Evolutionary conservation across 1,140 invertebrate genomes (phyloP).

Genomic region (Listronotus bonariensis): DNA sequence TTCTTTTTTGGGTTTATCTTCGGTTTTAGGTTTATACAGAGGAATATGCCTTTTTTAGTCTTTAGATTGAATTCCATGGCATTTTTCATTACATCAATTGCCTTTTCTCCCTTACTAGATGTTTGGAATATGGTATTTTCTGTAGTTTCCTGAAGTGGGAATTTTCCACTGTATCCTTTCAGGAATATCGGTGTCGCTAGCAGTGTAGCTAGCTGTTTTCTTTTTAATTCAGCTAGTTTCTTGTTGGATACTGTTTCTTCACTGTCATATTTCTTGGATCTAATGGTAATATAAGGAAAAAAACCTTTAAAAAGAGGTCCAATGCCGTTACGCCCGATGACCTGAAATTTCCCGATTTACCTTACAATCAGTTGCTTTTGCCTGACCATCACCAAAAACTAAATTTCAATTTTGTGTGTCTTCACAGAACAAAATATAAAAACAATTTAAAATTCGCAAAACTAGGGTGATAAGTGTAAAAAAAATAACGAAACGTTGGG

Average conservation of each 20-base stretch:
- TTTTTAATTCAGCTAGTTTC: slow-evolving; percentile 59
- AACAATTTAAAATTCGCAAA: too few relatives aligned
- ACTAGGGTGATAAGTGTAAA: too few relatives aligned
- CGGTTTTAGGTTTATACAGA: slow-evolving; percentile 35
- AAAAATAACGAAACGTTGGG: too few relatives aligned
- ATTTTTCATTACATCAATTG: slow-evolving; percentile 63
- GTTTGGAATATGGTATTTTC: slow-evolving; percentile 16
- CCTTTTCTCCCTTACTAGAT: slow-evolving; percentile 55
- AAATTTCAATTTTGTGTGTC: too few relatives aligned
- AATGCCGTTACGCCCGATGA: too few relatives aligned
- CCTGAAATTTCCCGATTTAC: too few relatives aligned
- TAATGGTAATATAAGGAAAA: slow-evolving; percentile 26
- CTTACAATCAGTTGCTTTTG: too few relatives aligned
- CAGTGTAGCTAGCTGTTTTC: slow-evolving; percentile 62
- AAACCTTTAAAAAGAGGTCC: too few relatives aligned
- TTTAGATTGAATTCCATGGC: slow-evolving; percentile 51
- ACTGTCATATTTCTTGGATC: slow-evolving; percentile 49
- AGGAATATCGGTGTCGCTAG: slow-evolving; percentile 69
- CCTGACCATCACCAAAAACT: too few relatives aligned
- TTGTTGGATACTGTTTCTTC: slow-evolving; percentile 53
- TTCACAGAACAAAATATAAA: too few relatives aligned
- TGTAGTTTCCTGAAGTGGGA: slow-evolving; percentile 55
- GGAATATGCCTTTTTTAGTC: slow-evolving; percentile 22
- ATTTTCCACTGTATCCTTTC: slow-evolving; percentile 72
- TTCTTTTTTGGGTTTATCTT: neutral